Conservation (phyloP, 2,888 invertebrate species). For the Sinopyrophorus schimmeli region DNA sequence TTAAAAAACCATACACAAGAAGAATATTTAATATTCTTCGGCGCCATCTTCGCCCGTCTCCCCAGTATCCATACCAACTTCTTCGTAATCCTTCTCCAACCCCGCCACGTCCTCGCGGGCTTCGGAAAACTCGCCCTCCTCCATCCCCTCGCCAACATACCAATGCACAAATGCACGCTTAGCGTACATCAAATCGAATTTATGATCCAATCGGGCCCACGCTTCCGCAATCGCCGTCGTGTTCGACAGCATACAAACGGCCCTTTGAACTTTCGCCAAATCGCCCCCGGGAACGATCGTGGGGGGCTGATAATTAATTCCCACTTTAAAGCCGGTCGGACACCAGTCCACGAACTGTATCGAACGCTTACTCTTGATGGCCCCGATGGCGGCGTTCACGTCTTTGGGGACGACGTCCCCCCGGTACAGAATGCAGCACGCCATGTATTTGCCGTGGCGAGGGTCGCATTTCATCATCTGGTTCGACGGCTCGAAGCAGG, state of each 20-base stretch:
- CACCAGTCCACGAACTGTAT: constrained; percentile 43
- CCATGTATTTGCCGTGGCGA: too few species aligned
- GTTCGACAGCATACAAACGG: too few species aligned
- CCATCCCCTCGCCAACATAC: constrained; percentile 61
- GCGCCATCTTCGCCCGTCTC: constrained; percentile 1
- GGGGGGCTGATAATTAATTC: constrained; percentile 60
- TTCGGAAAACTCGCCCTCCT: constrained; percentile 60
- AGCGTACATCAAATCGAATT: constrained; percentile 71
- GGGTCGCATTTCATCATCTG: too few species aligned
- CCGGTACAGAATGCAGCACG: constrained; percentile 59
- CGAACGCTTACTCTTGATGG: constrained; percentile 62
- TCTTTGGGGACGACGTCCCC: constrained; percentile 55
- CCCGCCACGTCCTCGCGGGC: constrained; percentile 65
- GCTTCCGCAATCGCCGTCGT: constrained; percentile 18
- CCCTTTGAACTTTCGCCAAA: too few species aligned
- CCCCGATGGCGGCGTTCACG: constrained; percentile 56
- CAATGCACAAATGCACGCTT: constrained; percentile 73
- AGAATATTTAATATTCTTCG: constrained; percentile 5
- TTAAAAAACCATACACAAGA: too few species aligned
- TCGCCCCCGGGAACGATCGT: constrained; percentile 61
- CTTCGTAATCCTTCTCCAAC: constrained; percentile 59
- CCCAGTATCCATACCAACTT: constrained; percentile 42
- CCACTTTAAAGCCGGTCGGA: constrained; percentile 50
- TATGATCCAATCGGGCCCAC: constrained; percentile 62
- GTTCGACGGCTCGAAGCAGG: constrained; percentile 67